Evolutionary conservation across 2,888 invertebrate genomes (phyloP).

Genomic region (Marronus borbonicus): DNA sequence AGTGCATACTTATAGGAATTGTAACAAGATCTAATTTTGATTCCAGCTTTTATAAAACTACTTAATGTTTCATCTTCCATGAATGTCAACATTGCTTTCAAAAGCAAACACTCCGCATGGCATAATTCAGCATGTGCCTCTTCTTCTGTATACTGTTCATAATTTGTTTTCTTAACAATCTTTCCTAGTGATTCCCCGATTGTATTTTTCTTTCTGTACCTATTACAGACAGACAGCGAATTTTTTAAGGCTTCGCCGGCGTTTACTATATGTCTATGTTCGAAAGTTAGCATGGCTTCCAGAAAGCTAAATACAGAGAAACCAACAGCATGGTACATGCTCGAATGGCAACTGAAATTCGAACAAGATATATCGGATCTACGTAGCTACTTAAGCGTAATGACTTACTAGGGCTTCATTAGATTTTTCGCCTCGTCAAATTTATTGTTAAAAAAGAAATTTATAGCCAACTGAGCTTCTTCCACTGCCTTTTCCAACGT

Average conservation of each 20-base stretch:
- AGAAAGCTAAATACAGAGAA: conserved; percentile 90
- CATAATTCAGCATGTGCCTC: conserved; percentile 97
- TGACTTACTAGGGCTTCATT: conserved; percentile 83
- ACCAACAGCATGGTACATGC: conserved; percentile 95
- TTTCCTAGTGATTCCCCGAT: conserved; percentile 87
- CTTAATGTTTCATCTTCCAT: conserved; percentile 95
- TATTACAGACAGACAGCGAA: conserved; percentile 85
- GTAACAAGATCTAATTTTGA: conserved; percentile 93
- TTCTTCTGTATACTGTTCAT: conserved; percentile 81
- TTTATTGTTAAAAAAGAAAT: conserved; percentile 93
- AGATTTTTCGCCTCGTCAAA: conserved; percentile 85
- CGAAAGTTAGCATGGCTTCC: conserved; percentile 94
- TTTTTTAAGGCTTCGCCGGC: conserved; percentile 85
- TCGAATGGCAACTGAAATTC: conserved; percentile 78
- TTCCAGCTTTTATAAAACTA: conserved; percentile 92
- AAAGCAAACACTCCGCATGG: conserved; percentile 91
- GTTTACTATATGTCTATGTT: conserved; percentile 82
- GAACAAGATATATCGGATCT: conserved; percentile 35
- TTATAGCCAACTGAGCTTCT: conserved; percentile 86
- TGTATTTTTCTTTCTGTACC: conserved; percentile 78
- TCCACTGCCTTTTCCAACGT: conserved; percentile 80
- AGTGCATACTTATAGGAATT: conserved; percentile 89
- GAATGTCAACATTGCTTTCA: conserved; percentile 92
- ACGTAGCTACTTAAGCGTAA: not conserved
- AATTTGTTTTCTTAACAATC: conserved; percentile 84